Base-by-base conservation (phyloP, 2,888 invertebrate species). In the Tipula confusa region DNA sequence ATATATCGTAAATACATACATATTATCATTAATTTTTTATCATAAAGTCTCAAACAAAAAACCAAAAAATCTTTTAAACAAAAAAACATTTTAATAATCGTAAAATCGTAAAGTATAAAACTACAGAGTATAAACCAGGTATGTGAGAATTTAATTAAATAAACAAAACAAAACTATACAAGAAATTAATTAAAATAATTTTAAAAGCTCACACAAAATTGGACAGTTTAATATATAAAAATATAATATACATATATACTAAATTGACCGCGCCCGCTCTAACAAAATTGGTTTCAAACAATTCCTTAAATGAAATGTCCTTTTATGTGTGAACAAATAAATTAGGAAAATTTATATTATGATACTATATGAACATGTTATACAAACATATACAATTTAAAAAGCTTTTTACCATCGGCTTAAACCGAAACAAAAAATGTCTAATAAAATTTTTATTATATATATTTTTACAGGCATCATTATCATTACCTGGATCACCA, bases 401-500 rank as follows among this genome's bases (percentile, higher is more conserved):
- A n/a, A 64, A 24, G 64, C 64, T 9, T 24, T 9, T 24, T 9
- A n/a, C 24, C 64, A 64, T 9, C 64, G 64, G 64, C 6, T 24
- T 24, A 64, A 64, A 18, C n/a, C n/a, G n/a, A n/a, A n/a, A n/a
- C n/a, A n/a, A n/a, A n/a, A 24, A 64, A 64, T 24, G 1, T 18
- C 64, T 64, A 64, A 64, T 64, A 64, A 64, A 64, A 11, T 64
- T 64, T 64, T 64, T 64, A 64, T 64, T 64, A 9, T 24, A 64
- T 24, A 64, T 64, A 64, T 64, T 64, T 64, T 85, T 83, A 83
- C 83, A 98, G 98, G 96, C 97, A 89, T 98, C 98, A 90, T 93
- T 97, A 90, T 98, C 98, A 91, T 94, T 98, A 89, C 98, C 98
- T 87, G 98, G 98, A 87, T 98, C 98, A 87, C 98, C 98, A 87